Conservation (phyloP, 1,140 invertebrate species). For the Grapholita molesta region DNA sequence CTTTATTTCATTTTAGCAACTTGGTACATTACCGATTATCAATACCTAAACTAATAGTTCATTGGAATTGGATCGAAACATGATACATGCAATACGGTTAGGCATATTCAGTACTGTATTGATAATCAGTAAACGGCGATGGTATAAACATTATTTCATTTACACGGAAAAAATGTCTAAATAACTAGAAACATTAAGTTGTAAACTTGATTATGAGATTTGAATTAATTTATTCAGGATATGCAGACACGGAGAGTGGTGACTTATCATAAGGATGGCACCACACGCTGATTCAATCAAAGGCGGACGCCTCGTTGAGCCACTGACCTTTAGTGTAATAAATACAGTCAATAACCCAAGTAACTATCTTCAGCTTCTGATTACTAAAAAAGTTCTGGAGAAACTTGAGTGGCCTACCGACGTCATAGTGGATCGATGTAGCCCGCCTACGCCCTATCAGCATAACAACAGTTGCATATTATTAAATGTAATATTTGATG, state of each 20-base stretch:
- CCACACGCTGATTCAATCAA: constrained; percentile 5
- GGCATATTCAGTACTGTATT: no score
- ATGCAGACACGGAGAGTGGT: background rate
- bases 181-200: no score
- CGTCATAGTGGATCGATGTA: background rate
- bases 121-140: no score
- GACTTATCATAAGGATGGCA: background rate
- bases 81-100: no score
- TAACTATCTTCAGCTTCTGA: background rate
- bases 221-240: background rate
- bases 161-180: no score
- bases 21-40: no score
- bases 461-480: constrained; percentile 2
- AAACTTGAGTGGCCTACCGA: background rate
- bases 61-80: no score
- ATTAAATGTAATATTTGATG: constrained; percentile 12
- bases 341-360: constrained; percentile 7
- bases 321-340: background rate
- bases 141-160: no score
- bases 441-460: background rate
- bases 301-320: background rate
- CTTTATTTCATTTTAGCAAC: no score
- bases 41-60: no score
- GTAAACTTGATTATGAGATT: no score
- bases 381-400: background rate